A percentile compares a stretch with the other conserved stretches of the same genome.
phyloP scores from a whole-genome alignment of 2,113 vertebrate genomes.

The Chloropsis cyanopogon region DNA sequence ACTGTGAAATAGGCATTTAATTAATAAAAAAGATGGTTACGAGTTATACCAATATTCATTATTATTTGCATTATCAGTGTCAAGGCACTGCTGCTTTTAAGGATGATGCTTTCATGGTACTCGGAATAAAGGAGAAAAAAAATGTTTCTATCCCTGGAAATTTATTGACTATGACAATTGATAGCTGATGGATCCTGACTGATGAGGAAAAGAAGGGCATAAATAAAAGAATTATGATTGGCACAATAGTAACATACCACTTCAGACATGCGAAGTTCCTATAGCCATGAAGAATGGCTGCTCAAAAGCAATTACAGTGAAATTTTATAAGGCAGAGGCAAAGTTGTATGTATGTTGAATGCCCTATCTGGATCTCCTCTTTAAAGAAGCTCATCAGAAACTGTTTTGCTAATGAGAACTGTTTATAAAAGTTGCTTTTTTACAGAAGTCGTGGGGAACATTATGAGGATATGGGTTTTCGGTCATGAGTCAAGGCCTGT shows the following conservation, averaged over 20 bases:
- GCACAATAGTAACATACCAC: background rate
- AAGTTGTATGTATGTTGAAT: background rate
- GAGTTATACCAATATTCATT: background rate
- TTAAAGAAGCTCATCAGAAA: background rate
- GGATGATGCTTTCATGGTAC: background rate
- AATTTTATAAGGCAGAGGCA: background rate
- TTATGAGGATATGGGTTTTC: background rate
- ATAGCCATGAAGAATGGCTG: background rate
- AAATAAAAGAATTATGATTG: background rate
- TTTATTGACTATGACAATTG: background rate
- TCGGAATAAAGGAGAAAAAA: background rate
- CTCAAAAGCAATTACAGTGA: background rate
- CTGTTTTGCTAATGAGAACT: background rate
- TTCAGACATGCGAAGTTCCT: background rate
- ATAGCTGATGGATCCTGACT: background rate
- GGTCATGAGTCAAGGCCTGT: background rate
- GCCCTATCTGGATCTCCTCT: background rate
- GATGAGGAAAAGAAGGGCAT: background rate
- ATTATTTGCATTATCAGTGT: background rate
- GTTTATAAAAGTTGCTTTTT: background rate
- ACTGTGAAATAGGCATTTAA: background rate
- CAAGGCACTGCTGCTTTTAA: background rate
- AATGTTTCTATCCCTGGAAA: background rate
- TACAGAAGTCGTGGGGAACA: background rate
- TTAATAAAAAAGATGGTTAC: background rate